These are phyloP conservation scores for Drosophila novamexicana DNA, from an alignment of 1,140 invertebrate genomes.

Conservation along the genomic window DNA sequence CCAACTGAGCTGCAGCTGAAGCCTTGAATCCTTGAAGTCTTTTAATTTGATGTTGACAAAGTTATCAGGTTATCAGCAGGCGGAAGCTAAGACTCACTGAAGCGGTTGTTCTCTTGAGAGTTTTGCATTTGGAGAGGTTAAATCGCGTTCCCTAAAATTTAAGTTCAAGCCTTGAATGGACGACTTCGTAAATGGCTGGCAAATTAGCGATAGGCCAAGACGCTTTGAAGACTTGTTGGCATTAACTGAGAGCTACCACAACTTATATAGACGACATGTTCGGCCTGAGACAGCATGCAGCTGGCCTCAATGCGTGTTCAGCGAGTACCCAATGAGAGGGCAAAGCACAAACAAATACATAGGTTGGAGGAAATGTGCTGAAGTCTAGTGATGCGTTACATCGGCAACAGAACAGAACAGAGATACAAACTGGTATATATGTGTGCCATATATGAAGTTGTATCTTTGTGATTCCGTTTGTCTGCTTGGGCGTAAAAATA, in stretches of 20 bases:
- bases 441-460: slow-evolving; percentile 1
- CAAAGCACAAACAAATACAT: slow-evolving; percentile 22
- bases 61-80: not conserved
- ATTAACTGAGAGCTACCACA: not conserved
- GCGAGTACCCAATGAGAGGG: slow-evolving; percentile 40
- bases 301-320: slow-evolving; percentile 64
- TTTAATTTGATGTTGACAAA: slow-evolving; percentile 25
- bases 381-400: slow-evolving; percentile 28
- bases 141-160: no score
- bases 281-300: slow-evolving; percentile 63
- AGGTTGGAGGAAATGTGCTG: not conserved
- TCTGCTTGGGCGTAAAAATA: slow-evolving; percentile 69
- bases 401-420: slow-evolving; percentile 10
- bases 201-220: slow-evolving; percentile 53
- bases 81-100: no score
- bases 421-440: not conserved
- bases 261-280: slow-evolving; percentile 37
- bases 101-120: no score
- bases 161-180: no score
- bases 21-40: slow-evolving; percentile 2
- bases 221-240: slow-evolving; percentile 23
- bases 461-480: slow-evolving; percentile 32
- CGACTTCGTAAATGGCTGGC: slow-evolving; percentile 52
- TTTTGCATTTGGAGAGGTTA: no score
- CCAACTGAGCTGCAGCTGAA: slow-evolving; percentile 16